Evolutionary conservation across 2,888 invertebrate genomes (phyloP).

Genomic region (Drosophila ezoana): DNA sequence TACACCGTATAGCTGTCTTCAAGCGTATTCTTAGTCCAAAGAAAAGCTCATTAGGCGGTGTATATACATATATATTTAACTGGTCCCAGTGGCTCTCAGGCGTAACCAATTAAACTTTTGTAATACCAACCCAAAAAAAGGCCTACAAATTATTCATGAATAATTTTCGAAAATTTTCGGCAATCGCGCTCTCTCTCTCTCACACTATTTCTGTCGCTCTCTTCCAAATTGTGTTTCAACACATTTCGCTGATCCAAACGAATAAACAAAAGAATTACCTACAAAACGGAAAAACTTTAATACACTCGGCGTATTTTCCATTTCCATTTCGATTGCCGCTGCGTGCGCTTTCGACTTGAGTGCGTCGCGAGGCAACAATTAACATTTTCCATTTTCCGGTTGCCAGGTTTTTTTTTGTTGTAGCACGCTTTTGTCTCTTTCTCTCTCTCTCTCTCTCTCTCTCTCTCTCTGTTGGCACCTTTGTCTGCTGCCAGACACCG

Average conservation of each 20-base stretch:
- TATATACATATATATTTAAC: conserved; percentile 18
- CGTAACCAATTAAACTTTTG: conserved; percentile 77
- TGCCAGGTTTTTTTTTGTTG: conserved; percentile 60
- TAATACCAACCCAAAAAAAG: conserved; percentile 38
- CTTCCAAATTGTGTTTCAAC: conserved; percentile 49
- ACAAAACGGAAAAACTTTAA: conserved; percentile 55
- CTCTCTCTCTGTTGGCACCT: conserved; percentile 26
- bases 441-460: conserved; percentile 4
- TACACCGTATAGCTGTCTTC: conserved; percentile 4
- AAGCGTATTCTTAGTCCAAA: background rate
- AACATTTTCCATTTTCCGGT: conserved; percentile 81
- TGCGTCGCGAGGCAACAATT: conserved; percentile 74
- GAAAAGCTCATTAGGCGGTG: conserved; percentile 24
- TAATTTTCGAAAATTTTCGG: conserved; percentile 54
- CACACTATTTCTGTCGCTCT: background rate
- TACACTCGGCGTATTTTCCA: conserved; percentile 47
- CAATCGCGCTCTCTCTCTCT: conserved; percentile 17
- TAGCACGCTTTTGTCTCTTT: conserved; percentile 19
- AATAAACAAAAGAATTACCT: conserved; percentile 57
- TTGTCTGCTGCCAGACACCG: conserved; percentile 40
- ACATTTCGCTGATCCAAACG: conserved; percentile 39
- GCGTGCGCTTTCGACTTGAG: conserved; percentile 74
- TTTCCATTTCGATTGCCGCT: conserved; percentile 62
- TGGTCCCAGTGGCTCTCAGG: conserved; percentile 49
- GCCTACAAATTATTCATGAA: conserved; percentile 71